These are phyloP conservation scores for Actinemys pallida DNA, from an alignment of 2,113 vertebrate genomes.

Conservation along the genomic window DNA sequence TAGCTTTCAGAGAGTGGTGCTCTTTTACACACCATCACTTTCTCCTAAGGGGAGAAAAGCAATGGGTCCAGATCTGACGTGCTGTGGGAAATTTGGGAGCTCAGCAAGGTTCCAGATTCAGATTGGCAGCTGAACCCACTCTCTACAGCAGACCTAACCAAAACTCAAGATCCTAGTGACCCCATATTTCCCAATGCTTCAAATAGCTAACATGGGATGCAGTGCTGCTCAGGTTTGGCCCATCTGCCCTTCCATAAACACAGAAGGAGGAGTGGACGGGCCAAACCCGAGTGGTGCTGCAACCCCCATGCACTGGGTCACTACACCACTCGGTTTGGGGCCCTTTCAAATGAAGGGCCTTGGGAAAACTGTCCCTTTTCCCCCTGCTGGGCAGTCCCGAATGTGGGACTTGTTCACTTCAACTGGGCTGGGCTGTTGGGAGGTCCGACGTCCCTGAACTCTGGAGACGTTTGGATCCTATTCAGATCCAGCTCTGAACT, in stretches of 20 bases:
- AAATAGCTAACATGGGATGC: too few species aligned
- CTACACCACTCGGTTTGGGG: background rate
- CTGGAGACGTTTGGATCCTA: background rate
- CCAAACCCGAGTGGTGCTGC: background rate
- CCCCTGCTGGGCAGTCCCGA: background rate
- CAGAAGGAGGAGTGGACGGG: too few species aligned
- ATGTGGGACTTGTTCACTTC: background rate
- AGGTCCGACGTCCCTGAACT: background rate
- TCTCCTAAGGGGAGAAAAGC: background rate
- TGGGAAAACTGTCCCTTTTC: background rate
- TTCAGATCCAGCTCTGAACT: constrained; percentile 34
- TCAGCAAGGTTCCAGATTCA: background rate
- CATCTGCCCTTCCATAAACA: background rate
- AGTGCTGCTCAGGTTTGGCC: too few species aligned
- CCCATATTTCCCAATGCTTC: too few species aligned
- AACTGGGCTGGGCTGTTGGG: too few species aligned
- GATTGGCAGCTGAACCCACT: constrained; percentile 1
- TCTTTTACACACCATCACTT: background rate
- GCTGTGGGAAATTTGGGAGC: accelerated
- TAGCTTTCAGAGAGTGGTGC: too few species aligned
- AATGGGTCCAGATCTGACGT: background rate
- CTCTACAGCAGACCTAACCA: background rate
- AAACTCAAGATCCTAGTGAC: background rate
- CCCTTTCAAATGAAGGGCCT: background rate
- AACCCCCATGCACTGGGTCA: background rate